These are phyloP conservation scores for Vanessa tameamea DNA, from an alignment of 1,140 invertebrate species.

Conservation along the genomic window DNA sequence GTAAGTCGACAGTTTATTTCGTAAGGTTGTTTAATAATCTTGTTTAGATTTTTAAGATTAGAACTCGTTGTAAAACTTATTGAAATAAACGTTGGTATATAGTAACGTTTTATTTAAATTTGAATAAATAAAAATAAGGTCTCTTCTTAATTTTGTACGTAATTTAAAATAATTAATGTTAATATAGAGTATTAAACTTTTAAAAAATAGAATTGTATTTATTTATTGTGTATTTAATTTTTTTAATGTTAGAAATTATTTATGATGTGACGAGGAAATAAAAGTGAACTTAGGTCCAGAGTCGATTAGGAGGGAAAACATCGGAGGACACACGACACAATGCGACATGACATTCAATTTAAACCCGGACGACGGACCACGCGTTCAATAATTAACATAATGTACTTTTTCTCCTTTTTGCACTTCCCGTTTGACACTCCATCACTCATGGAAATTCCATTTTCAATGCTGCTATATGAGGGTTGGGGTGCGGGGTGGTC, in stretches of 20 bases:
- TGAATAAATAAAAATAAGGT: too few species aligned
- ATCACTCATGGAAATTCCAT: slow-evolving; percentile 81
- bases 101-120: too few species aligned
- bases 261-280: too few species aligned
- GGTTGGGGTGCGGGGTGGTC: slow-evolving; percentile 70
- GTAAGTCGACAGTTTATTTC: neutral
- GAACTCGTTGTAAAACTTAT: neutral
- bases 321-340: slow-evolving; percentile 28
- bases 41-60: neutral
- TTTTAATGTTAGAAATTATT: too few species aligned
- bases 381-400: slow-evolving; percentile 80
- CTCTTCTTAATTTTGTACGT: too few species aligned
- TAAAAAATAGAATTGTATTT: too few species aligned
- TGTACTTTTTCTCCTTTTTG: slow-evolving; percentile 79
- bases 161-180: too few species aligned
- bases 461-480: slow-evolving; percentile 77
- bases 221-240: too few species aligned
- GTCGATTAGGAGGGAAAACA: slow-evolving; percentile 18
- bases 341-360: slow-evolving; percentile 75
- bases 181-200: too few species aligned
- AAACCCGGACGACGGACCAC: slow-evolving; percentile 66
- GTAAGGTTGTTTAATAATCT: neutral
- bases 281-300: slow-evolving; percentile 3
- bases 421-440: slow-evolving; percentile 80
- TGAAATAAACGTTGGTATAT: too few species aligned